Evolutionary conservation across 2,113 vertebrate genomes (phyloP).

Genomic region (Alaudala cheleensis): DNA sequence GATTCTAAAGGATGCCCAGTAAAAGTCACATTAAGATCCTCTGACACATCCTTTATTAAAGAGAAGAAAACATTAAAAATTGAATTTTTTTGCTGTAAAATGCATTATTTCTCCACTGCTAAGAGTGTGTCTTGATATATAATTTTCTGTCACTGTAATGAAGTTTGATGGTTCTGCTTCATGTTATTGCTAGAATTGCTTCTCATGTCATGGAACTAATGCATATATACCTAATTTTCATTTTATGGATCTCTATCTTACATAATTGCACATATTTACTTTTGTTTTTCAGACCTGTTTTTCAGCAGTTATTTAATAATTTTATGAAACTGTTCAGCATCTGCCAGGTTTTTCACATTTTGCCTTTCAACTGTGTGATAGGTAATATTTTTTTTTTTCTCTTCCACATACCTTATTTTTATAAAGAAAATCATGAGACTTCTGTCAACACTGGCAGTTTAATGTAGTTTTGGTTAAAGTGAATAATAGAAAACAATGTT

Average conservation of each 20-base stretch:
- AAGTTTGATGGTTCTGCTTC: conserved; percentile 30
- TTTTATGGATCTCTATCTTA: not conserved
- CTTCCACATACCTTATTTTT: not conserved
- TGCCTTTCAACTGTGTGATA: not conserved
- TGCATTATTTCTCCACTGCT: not conserved
- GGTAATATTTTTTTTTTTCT: not conserved
- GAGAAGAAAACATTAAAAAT: not conserved
- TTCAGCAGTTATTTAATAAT: not conserved
- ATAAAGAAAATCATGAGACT: not conserved
- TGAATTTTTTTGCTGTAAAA: not conserved
- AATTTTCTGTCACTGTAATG: not conserved
- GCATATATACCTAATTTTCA: not conserved
- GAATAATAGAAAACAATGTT: not conserved
- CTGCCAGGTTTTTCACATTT: not conserved
- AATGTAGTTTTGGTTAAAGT: not conserved
- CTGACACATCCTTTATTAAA: not conserved
- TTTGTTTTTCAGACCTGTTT: not conserved
- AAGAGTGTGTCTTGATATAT: not conserved
- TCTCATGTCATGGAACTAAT: not conserved
- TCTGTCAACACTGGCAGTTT: not conserved
- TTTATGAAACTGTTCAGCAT: not conserved
- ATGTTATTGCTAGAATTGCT: not conserved
- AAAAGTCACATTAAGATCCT: not conserved
- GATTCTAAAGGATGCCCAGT: not conserved
- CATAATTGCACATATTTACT: not conserved